Evolutionary conservation across 2,113 vertebrate genomes (phyloP).

Genomic region (Microcebus jonahi): DNA sequence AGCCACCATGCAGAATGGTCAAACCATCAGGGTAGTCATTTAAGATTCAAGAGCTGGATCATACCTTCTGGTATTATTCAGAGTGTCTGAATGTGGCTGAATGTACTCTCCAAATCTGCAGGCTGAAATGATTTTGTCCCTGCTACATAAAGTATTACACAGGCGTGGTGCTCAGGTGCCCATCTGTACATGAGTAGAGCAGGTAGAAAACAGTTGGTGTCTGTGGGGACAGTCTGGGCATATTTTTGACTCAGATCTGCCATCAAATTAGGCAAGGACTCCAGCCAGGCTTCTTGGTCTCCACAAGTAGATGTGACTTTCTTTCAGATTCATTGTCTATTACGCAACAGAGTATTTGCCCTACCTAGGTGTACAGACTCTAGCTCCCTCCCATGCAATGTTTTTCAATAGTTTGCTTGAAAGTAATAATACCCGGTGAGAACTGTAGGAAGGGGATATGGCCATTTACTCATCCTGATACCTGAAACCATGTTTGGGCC

Average conservation of each 20-base stretch:
- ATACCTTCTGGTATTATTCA: not conserved
- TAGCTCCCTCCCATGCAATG: not conserved
- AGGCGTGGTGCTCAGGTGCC: not conserved
- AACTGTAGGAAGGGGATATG: not conserved
- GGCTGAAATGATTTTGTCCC: not conserved
- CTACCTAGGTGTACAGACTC: not conserved
- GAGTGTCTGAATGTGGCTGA: not conserved
- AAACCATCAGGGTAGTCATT: not conserved
- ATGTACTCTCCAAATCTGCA: not conserved
- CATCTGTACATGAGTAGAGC: accelerated
- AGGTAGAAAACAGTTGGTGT: not conserved
- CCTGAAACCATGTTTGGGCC: not conserved
- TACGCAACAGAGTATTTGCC: not conserved
- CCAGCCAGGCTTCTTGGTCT: not conserved
- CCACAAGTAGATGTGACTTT: not conserved
- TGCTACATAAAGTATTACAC: not conserved
- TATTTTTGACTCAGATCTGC: not conserved
- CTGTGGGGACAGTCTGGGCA: not conserved
- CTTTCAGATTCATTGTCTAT: not conserved
- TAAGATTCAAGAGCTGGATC: not conserved
- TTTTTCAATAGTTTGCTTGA: not conserved
- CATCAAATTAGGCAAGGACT: not conserved
- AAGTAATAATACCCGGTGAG: conserved; percentile 23
- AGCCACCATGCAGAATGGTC: not conserved
- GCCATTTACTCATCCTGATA: not conserved